These are phyloP conservation scores for Brevipalpus yothersi DNA, from an alignment of 1,140 invertebrate genomes.

Conservation along the genomic window DNA sequence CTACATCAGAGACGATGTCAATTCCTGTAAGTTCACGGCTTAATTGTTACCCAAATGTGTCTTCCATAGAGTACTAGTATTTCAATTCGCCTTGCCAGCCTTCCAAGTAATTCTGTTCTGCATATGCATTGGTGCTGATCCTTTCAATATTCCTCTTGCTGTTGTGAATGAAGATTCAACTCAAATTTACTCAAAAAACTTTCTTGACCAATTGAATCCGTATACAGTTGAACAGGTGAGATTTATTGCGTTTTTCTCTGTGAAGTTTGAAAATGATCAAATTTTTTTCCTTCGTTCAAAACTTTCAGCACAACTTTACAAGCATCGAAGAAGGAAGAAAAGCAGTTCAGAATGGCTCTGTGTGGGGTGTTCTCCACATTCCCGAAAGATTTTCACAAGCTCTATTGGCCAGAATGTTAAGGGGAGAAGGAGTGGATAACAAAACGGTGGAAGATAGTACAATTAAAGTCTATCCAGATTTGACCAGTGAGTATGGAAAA, in stretches of 20 bases:
- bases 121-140: too few relatives aligned
- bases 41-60: conserved; percentile 50
- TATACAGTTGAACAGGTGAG: not conserved
- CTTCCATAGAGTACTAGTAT: too few relatives aligned
- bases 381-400: conserved; percentile 60
- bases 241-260: not conserved
- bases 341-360: conserved; percentile 41
- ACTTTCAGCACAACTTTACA: conserved; percentile 37
- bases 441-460: conserved; percentile 44
- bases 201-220: not conserved
- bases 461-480: too few relatives aligned
- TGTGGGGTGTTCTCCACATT: conserved; percentile 62
- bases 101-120: conserved; percentile 75
- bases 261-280: not conserved
- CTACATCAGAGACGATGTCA: too few relatives aligned
- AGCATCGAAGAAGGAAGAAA: conserved; percentile 34
- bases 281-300: too few relatives aligned
- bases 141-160: conserved; percentile 56
- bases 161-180: conserved; percentile 31
- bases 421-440: conserved; percentile 41
- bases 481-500: conserved; percentile 18
- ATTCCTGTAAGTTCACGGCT: too few relatives aligned
- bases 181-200: not conserved
- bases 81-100: conserved; percentile 69
- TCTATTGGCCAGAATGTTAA: conserved; percentile 34